phyloP scores from a whole-genome alignment of 2,888 invertebrate genomes.

The Clunio marinus region DNA sequence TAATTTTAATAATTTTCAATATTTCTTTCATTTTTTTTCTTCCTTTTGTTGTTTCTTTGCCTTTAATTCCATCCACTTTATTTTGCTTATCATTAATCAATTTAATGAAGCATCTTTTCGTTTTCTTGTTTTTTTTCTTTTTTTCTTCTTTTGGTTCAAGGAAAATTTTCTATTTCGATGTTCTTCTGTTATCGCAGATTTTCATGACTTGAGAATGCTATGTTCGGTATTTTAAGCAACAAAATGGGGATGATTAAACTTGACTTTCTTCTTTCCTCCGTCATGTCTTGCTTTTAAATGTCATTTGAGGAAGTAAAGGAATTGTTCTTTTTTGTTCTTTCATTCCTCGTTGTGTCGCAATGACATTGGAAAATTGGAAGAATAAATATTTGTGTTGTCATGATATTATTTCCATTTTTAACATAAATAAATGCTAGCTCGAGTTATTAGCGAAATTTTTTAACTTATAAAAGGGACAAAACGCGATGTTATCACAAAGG shows the following conservation, averaged over 20 bases:
- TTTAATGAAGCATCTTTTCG: slow-evolving; percentile 30
- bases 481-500: background rate
- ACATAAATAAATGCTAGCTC: too few species aligned
- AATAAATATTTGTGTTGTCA: background rate
- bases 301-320: background rate
- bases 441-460: background rate
- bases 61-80: slow-evolving; percentile 20
- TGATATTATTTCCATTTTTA: background rate
- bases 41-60: background rate
- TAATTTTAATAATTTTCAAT: slow-evolving; percentile 32
- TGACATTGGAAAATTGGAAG: background rate
- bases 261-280: background rate
- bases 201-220: background rate
- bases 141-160: too few species aligned
- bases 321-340: background rate
- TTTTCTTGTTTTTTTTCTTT: background rate
- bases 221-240: background rate
- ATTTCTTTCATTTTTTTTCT: slow-evolving; percentile 15
- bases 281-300: slow-evolving; percentile 1
- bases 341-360: too few species aligned
- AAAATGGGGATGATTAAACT: background rate
- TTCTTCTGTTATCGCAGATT: slow-evolving; percentile 9
- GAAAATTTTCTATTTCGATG: background rate
- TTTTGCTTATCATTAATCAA: slow-evolving; percentile 37
- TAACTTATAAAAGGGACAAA: background rate